Evolutionary conservation across 1,140 invertebrate genomes (phyloP).

Genomic region (Heterodera schachtii): DNA sequence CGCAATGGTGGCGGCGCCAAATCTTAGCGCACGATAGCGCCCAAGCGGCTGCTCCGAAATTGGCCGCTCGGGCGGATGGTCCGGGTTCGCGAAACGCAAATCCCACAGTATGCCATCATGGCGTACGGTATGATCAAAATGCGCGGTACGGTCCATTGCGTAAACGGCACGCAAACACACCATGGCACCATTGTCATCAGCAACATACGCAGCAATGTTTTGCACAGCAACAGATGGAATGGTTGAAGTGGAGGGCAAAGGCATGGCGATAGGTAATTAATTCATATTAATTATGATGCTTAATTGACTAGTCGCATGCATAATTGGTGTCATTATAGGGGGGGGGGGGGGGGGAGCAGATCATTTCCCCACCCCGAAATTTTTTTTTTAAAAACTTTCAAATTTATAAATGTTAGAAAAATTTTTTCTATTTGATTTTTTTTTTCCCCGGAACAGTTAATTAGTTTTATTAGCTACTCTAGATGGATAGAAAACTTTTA

Average conservation of each 20-base stretch:
- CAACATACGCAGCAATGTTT: not conserved
- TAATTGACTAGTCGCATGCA: too few species aligned
- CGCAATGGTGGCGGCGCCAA: not conserved
- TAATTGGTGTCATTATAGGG: too few species aligned
- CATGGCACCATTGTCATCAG: not conserved
- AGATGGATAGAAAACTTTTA: too few species aligned
- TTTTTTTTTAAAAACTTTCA: too few species aligned
- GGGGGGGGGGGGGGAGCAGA: too few species aligned
- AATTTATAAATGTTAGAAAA: too few species aligned
- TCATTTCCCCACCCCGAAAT: too few species aligned
- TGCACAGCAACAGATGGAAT: not conserved
- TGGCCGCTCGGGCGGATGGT: not conserved
- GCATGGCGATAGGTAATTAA: not conserved
- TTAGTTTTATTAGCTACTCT: too few species aligned
- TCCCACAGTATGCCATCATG: constrained; percentile 28
- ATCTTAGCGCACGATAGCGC: not conserved
- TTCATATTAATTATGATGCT: too few species aligned
- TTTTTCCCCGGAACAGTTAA: too few species aligned
- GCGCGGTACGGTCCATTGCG: constrained; percentile 10
- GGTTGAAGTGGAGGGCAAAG: not conserved
- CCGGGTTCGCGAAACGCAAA: constrained; percentile 18
- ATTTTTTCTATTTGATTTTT: too few species aligned
- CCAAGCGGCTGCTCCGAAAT: not conserved
- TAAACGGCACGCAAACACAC: constrained; percentile 22
- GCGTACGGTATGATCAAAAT: constrained; percentile 26